Conservation (phyloP, 1,140 invertebrate species). For the Mesaphorura yosii region DNA sequence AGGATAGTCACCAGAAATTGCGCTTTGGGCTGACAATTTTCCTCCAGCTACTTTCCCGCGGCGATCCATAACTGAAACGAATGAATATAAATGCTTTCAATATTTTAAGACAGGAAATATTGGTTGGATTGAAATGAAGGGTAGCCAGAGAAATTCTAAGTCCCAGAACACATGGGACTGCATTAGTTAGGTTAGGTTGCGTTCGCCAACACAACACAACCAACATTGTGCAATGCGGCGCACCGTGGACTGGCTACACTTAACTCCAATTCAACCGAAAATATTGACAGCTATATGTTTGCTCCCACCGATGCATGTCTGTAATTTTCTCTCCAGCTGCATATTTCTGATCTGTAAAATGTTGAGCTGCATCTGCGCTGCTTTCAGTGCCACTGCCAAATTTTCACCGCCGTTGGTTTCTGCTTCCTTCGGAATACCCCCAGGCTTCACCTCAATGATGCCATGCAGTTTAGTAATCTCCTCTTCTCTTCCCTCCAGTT, state of each 20-base stretch:
- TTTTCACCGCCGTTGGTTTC: conserved; percentile 3
- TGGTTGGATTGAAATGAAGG: too few relatives aligned
- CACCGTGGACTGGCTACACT: too few relatives aligned
- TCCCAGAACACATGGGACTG: too few relatives aligned
- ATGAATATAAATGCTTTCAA: not conserved
- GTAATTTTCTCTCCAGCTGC: conserved; percentile 23
- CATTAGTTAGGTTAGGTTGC: too few relatives aligned
- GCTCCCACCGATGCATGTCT: conserved; percentile 23
- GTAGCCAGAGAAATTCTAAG: too few relatives aligned
- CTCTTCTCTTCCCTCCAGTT: conserved; percentile 17
- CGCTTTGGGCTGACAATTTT: conserved; percentile 1
- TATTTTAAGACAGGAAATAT: too few relatives aligned
- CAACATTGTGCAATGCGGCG: not conserved
- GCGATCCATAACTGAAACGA: conserved; percentile 19
- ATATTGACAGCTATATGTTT: not conserved
- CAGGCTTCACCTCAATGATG: conserved; percentile 9
- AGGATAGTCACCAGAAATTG: conserved; percentile 9
- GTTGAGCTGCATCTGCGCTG: conserved; percentile 24
- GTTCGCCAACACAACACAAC: too few relatives aligned
- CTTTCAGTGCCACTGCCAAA: conserved; percentile 10
- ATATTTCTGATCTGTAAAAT: conserved; percentile 26
- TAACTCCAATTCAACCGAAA: conserved; percentile 1
- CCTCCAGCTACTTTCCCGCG: conserved; percentile 12
- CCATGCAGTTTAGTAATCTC: conserved; percentile 23
- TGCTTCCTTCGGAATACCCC: conserved; percentile 2